Conservation (phyloP, 2,888 invertebrate genomes). For the Drosophila nr. medialis region DNA sequence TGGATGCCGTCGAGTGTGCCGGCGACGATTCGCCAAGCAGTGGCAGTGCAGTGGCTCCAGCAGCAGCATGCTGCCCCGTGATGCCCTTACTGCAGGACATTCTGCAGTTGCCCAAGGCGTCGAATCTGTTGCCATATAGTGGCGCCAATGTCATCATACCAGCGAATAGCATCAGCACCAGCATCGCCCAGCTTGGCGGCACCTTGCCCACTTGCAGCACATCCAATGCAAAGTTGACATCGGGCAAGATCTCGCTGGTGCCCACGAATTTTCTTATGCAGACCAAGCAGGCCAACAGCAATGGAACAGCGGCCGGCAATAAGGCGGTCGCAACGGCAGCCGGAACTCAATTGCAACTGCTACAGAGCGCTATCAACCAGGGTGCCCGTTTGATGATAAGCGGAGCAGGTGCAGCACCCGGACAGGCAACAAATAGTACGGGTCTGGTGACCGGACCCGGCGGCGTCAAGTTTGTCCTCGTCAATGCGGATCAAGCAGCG, state of each 20-base stretch:
- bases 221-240: conserved; percentile 35
- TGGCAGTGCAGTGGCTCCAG: conserved; percentile 7
- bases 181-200: conserved; percentile 38
- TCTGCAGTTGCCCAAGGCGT: conserved; percentile 70
- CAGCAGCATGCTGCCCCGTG: conserved; percentile 14
- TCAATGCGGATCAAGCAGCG: conserved; percentile 79
- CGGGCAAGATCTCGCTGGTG: conserved; percentile 84
- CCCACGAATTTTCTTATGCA: conserved; percentile 84
- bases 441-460: conserved; percentile 76
- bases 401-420: conserved; percentile 39
- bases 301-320: conserved; percentile 32
- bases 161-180: conserved; percentile 55
- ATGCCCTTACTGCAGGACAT: conserved; percentile 75
- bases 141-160: conserved; percentile 57
- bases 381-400: conserved; percentile 74
- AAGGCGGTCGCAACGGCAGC: conserved; percentile 36
- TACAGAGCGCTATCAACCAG: conserved; percentile 72
- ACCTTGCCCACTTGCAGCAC: conserved; percentile 47
- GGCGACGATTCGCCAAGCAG: not conserved
- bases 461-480: conserved; percentile 84
- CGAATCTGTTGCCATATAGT: conserved; percentile 48
- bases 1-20: conserved; percentile 77
- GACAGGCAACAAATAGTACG: conserved; percentile 53
- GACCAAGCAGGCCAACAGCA: conserved; percentile 59
- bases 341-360: conserved; percentile 61